Evolutionary conservation across 2,888 invertebrate genomes (phyloP), one percentile per base, ranked within the genome.

Genomic region (Yponomeuta evonymella): DNA sequence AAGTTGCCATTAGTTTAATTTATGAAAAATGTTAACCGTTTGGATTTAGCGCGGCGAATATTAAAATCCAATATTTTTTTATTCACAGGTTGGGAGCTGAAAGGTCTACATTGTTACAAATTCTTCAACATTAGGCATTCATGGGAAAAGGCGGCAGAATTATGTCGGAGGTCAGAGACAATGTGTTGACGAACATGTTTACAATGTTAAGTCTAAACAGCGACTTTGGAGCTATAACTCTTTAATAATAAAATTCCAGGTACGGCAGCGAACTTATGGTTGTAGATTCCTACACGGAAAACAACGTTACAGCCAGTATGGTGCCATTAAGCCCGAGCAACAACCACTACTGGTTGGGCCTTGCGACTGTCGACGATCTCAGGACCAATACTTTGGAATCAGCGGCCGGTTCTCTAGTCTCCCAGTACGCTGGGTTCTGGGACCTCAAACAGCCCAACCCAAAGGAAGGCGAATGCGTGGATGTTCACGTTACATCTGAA

Each of bases 351-450:
- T 98, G 98, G 98, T 92, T 98, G 73, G 98, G 98, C 71, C 93
- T 98, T 77, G 96, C 97, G 68, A 96, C 98, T 58, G 94, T 98
- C 73, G 98, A 98, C 87, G 97, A 98, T 87, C 94, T 98, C 71
- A 94, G 97, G 83, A 98, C 98, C 68, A 98, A 98, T 87, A 98
- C 98, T n/a, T 92, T 98, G 74, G 98, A 98, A 92, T 98, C 98
- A 5, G 97, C 98, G 43, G 96, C 97, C 70, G 98, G 98, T 71
- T 95, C 96, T 74, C 93, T 98, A 78, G 96, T 98, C 73, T 97
- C 98, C 9, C 98, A 98, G 88, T 98, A 98, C 85, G 97, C 97
- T 75, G 97, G 97, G 75, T 98, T 98, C 88, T 98, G 98, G 98
- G 96, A 97, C 70, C 89, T 96, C 75, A 94, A 95, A 79, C 98